These are phyloP conservation scores for Cremastobaeus sp. DNA, from an alignment of 2,888 invertebrate genomes.

Conservation along the genomic window DNA sequence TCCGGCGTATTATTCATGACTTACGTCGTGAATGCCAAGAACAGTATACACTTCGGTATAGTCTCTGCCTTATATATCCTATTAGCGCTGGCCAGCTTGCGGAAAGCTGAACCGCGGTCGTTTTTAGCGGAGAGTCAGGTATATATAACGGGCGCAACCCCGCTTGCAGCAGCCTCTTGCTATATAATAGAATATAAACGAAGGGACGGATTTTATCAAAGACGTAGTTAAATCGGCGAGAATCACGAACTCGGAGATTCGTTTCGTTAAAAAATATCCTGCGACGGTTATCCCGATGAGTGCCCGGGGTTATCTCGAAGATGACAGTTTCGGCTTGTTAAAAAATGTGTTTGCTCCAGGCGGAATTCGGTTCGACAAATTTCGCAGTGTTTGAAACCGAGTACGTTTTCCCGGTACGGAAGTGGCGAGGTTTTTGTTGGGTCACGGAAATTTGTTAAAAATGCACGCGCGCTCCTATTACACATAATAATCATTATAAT, in stretches of 20 bases:
- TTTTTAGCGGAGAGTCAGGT: conserved; percentile 28
- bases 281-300: no score
- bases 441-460: no score
- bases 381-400: no score
- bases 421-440: no score
- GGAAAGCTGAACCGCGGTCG: conserved; percentile 41
- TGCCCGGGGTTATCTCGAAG: no score
- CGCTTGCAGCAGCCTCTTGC: conserved; percentile 19
- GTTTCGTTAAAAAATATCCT: conserved; percentile 20
- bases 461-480: no score
- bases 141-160: background rate
- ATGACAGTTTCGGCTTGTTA: no score
- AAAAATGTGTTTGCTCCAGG: no score
- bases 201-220: conserved; percentile 29
- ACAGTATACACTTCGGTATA: conserved; percentile 38
- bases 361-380: no score
- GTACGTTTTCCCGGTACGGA: no score
- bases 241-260: conserved; percentile 27
- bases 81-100: conserved; percentile 47
- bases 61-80: conserved; percentile 43
- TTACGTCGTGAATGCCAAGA: conserved; percentile 38
- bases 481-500: no score
- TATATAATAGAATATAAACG: conserved; percentile 42
- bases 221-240: conserved; percentile 31
- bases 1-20: conserved; percentile 36